phyloP scores from a whole-genome alignment of 64 coral and sea anemone species.

The Pocillopora damicornis region DNA sequence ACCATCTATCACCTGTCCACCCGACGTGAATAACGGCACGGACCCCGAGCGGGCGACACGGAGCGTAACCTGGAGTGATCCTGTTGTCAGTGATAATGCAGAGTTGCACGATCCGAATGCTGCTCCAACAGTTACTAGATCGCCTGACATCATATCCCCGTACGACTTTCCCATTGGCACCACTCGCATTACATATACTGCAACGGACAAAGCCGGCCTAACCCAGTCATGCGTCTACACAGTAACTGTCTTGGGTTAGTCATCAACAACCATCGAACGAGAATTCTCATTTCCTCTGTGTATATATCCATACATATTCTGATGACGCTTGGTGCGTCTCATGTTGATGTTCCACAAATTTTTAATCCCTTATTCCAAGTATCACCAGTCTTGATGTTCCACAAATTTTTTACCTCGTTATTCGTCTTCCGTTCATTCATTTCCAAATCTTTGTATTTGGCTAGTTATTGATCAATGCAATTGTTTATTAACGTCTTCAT shows the following conservation, averaged over 20 bases:
- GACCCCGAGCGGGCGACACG: constrained; percentile 59
- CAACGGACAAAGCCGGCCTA: constrained; percentile 62
- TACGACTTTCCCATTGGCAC: constrained; percentile 84
- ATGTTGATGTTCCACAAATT: too few species aligned
- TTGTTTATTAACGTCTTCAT: too few species aligned
- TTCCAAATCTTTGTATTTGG: too few species aligned
- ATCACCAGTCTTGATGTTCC: too few species aligned
- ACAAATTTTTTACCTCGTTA: too few species aligned
- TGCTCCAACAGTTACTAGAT: constrained; percentile 56
- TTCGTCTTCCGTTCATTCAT: too few species aligned
- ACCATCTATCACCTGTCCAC: constrained; percentile 62
- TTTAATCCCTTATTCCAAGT: too few species aligned
- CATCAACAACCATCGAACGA: too few species aligned
- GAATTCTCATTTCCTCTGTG: too few species aligned
- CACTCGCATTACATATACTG: constrained; percentile 77
- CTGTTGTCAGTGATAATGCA: constrained; percentile 67
- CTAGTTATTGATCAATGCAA: too few species aligned
- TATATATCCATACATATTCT: too few species aligned
- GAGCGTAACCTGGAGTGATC: constrained; percentile 57
- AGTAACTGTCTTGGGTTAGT: constrained; percentile 66
- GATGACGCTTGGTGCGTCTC: too few species aligned
- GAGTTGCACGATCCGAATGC: constrained; percentile 70
- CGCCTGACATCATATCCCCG: constrained; percentile 63
- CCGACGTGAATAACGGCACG: constrained; percentile 44
- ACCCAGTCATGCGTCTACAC: constrained; percentile 67